Conservation (phyloP, 2,888 invertebrate genomes). For the Dynastes tityus region DNA sequence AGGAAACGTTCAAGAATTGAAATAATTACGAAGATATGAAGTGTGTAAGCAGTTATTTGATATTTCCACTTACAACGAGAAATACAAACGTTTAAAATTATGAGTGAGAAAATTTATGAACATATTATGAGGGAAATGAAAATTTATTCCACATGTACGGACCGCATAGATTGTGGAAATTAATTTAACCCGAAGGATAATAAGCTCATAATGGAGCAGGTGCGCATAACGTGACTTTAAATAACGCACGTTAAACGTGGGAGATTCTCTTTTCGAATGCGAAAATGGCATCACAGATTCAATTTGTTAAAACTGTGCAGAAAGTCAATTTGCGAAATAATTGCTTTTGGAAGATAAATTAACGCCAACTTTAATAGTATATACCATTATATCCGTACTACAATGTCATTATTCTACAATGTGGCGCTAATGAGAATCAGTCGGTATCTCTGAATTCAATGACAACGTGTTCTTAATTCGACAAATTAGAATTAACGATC, state of each 20-base stretch:
- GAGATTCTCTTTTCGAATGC: slow-evolving; percentile 28
- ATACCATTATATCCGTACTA: slow-evolving; percentile 45
- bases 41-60: not conserved
- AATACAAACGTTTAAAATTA: slow-evolving; percentile 14
- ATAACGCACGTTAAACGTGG: slow-evolving; percentile 38
- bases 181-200: slow-evolving; percentile 43
- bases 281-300: slow-evolving; percentile 46
- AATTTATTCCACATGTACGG: slow-evolving; percentile 32
- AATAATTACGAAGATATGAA: not conserved
- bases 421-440: slow-evolving; percentile 43
- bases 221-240: slow-evolving; percentile 43
- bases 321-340: slow-evolving; percentile 46
- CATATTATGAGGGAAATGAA: slow-evolving; percentile 22
- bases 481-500: slow-evolving; percentile 37
- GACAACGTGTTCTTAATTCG: slow-evolving; percentile 41
- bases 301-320: slow-evolving; percentile 45
- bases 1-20: not conserved
- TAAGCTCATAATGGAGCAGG: slow-evolving; percentile 45
- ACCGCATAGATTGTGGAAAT: slow-evolving; percentile 35
- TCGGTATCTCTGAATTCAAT: slow-evolving; percentile 36
- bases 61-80: not conserved
- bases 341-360: slow-evolving; percentile 43
- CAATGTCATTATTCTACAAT: slow-evolving; percentile 44
- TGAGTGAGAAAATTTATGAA: slow-evolving; percentile 21
- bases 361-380: slow-evolving; percentile 44